phyloP scores from a whole-genome alignment of 2,888 invertebrate genomes.

The Troides helena region DNA sequence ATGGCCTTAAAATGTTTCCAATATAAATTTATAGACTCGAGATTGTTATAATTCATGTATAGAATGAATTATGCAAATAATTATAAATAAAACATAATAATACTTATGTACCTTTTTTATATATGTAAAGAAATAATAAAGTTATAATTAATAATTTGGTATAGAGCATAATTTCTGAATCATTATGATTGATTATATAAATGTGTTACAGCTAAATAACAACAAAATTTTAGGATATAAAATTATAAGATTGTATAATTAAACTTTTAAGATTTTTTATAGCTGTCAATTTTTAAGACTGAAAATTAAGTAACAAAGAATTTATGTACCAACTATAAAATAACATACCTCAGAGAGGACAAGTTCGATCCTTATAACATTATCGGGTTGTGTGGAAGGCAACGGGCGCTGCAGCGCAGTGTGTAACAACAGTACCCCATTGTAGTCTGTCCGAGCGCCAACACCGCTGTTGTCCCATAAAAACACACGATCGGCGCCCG shows the following conservation, averaged over 20 bases:
- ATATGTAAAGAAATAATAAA: no score
- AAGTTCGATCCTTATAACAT: conserved; percentile 90
- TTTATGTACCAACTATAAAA: conserved; percentile 2
- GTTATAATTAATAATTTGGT: no score
- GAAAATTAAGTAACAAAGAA: neutral
- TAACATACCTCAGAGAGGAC: conserved; percentile 89
- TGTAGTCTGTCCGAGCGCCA: conserved; percentile 93
- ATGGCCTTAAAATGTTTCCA: no score
- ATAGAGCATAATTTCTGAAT: no score
- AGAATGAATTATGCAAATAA: neutral
- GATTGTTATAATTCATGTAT: neutral
- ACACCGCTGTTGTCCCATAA: conserved; percentile 90
- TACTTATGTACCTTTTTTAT: no score
- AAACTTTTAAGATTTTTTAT: neutral
- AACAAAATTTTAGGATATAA: no score
- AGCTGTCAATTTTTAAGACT: neutral
- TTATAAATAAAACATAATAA: neutral
- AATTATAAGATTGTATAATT: no score
- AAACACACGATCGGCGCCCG: conserved; percentile 90
- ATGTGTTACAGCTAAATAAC: no score
- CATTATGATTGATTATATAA: no score
- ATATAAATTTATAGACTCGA: neutral
- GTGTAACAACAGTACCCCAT: conserved; percentile 93
- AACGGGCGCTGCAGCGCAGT: conserved; percentile 93
- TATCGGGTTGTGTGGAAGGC: conserved; percentile 85